Conservation (phyloP, 1,140 invertebrate species). For the Listronotus bonariensis region DNA sequence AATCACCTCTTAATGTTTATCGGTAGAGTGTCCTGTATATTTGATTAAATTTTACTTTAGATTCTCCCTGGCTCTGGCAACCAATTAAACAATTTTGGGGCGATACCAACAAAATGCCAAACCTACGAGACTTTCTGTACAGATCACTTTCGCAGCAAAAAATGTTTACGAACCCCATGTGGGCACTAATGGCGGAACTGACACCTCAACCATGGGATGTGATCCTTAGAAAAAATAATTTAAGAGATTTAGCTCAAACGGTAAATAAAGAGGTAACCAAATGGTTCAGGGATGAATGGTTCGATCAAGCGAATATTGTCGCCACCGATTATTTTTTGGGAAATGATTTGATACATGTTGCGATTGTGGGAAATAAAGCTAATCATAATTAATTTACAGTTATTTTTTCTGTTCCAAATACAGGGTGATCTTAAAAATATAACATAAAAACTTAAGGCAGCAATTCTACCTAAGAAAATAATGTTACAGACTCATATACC, state of each 20-base stretch:
- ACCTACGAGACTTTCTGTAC: conserved; percentile 64
- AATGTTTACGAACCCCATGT: conserved; percentile 61
- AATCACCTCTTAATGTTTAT: no score
- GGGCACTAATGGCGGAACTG: conserved; percentile 81
- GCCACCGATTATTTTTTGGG: conserved; percentile 80
- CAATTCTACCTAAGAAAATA: no score
- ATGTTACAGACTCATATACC: no score
- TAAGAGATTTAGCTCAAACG: conserved; percentile 71
- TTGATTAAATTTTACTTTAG: no score
- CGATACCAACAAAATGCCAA: conserved; percentile 60
- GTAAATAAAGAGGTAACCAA: conserved; percentile 71
- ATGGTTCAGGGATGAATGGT: conserved; percentile 68
- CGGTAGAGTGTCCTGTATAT: no score
- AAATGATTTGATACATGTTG: conserved; percentile 73
- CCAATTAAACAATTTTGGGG: conserved; percentile 72
- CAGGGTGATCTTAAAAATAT: no score
- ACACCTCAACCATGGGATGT: conserved; percentile 74
- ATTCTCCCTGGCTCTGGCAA: conserved; percentile 71
- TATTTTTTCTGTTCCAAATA: no score
- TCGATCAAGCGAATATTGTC: conserved; percentile 71
- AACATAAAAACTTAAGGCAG: no score
- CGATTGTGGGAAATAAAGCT: conserved; percentile 59
- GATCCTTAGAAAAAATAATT: conserved; percentile 65
- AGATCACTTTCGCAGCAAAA: conserved; percentile 56
- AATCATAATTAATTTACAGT: conserved; percentile 22